Percentiles rank a stretch among this genome's conserved stretches.
Conservation (phyloP, 2,113 vertebrate genomes). For the Ptychochromis oligacanthus region DNA sequence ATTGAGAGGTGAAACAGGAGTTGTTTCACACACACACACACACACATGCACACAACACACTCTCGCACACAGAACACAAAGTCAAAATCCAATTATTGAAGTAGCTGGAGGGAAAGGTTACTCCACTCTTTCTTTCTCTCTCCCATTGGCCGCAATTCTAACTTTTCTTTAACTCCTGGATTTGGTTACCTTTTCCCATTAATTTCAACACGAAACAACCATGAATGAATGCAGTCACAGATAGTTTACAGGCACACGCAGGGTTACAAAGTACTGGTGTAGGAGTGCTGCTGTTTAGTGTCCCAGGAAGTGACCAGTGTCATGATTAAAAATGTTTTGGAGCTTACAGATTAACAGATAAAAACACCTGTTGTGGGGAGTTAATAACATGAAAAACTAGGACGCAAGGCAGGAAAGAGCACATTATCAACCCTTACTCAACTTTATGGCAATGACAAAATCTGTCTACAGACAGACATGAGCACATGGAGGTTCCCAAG, state of each 20-base stretch:
- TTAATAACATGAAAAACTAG: not conserved
- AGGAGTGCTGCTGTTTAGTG: not conserved
- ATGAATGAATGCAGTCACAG: not conserved
- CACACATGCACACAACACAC: not conserved
- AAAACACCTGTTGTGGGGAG: too few relatives aligned
- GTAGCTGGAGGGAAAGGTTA: constrained; percentile 50
- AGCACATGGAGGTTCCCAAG: not conserved
- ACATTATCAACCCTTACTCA: not conserved
- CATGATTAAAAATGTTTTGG: not conserved
- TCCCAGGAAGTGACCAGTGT: not conserved
- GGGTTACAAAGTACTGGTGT: not conserved
- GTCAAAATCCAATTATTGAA: constrained; percentile 65
- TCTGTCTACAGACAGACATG: not conserved
- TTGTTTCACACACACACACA: not conserved
- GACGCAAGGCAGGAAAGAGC: not conserved
- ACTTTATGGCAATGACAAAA: not conserved
- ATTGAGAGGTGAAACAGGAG: constrained; percentile 32
- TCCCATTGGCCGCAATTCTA: constrained; percentile 4
- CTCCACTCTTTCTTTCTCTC: not conserved
- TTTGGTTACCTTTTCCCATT: not conserved
- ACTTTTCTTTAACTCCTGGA: constrained; percentile 1
- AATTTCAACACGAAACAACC: not conserved
- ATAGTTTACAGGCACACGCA: not conserved
- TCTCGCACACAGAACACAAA: constrained; percentile 8
- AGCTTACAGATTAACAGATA: not conserved